These are phyloP conservation scores for Pseudomugil tenellus DNA, from an alignment of 2,797 vertebrate genomes.

Conservation along the genomic window DNA sequence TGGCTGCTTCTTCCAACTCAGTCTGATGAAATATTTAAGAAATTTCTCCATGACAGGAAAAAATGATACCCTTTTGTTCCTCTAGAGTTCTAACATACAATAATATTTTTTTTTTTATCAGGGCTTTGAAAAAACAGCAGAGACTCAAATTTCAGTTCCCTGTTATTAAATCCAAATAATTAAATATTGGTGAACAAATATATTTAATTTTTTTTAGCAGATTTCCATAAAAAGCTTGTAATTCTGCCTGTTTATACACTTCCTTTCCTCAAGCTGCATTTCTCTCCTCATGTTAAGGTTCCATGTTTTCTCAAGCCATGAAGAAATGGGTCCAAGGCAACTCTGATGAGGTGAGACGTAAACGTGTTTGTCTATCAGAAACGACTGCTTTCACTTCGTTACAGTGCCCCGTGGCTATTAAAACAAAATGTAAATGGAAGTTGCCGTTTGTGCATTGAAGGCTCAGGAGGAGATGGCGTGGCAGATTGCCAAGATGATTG, in stretches of 20 bases:
- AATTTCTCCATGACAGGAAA: slow-evolving; percentile 9
- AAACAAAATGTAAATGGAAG: not conserved
- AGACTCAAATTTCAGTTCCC: not conserved
- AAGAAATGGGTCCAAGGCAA: slow-evolving; percentile 99
- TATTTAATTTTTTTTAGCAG: not conserved
- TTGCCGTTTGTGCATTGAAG: slow-evolving; percentile 65
- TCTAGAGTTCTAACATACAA: slow-evolving; percentile 26
- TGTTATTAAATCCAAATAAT: not conserved
- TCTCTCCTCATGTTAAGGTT: slow-evolving; percentile 81
- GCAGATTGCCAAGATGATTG: slow-evolving; percentile 99
- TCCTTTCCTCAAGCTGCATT: slow-evolving; percentile 11
- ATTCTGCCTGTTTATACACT: not conserved
- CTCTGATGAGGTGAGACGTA: slow-evolving; percentile 91
- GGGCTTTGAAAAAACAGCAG: not conserved
- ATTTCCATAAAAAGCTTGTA: not conserved
- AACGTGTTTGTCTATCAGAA: slow-evolving; percentile 17
- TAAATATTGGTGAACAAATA: not conserved
- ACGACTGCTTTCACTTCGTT: slow-evolving; percentile 9
- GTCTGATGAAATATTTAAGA: slow-evolving; percentile 52
- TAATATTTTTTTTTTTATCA: not conserved
- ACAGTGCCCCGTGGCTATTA: not conserved
- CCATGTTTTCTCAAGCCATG: slow-evolving; percentile 99
- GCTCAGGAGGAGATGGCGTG: slow-evolving; percentile 99
- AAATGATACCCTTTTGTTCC: not conserved
- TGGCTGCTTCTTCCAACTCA: slow-evolving; percentile 30